Percentiles rank a stretch among this genome's conserved stretches.
phyloP scores from a whole-genome alignment of 1,140 invertebrate species.

The Brachionus angularis region DNA sequence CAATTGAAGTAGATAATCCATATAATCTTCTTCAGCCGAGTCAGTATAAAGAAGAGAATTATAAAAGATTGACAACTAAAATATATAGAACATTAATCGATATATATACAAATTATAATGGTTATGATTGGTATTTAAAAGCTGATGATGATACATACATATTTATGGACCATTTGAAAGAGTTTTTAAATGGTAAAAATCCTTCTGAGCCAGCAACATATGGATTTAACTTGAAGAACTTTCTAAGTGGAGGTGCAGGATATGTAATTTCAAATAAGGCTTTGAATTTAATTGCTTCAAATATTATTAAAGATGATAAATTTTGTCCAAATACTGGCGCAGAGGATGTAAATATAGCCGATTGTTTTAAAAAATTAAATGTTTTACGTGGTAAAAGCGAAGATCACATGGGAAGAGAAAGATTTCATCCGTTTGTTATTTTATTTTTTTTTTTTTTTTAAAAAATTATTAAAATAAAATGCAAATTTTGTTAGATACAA shows the following conservation, averaged over 20 bases:
- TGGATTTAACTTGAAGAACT: neutral
- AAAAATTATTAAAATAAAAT: no score
- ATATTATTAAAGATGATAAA: neutral
- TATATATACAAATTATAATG: neutral
- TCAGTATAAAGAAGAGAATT: neutral
- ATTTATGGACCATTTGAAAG: conserved; percentile 58
- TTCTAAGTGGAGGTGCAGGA: conserved; percentile 46
- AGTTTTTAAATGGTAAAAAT: conserved; percentile 49
- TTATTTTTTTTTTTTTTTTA: neutral
- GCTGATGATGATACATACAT: conserved; percentile 87
- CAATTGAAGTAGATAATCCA: neutral
- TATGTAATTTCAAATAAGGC: conserved; percentile 51
- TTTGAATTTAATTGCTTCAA: neutral
- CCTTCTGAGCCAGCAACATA: conserved; percentile 45
- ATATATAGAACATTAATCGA: neutral
- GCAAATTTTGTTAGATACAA: no score
- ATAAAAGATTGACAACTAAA: neutral
- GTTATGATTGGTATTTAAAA: conserved; percentile 82
- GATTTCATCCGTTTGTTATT: conserved; percentile 67
- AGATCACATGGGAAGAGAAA: conserved; percentile 74
- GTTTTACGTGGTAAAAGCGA: conserved; percentile 79
- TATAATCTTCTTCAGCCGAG: neutral
- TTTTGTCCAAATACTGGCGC: conserved; percentile 53
- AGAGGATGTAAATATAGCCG: conserved; percentile 89
- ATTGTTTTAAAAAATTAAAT: conserved; percentile 78